Evolutionary conservation across 2,888 invertebrate genomes (phyloP).

Genomic region (Capitulum mitella): DNA sequence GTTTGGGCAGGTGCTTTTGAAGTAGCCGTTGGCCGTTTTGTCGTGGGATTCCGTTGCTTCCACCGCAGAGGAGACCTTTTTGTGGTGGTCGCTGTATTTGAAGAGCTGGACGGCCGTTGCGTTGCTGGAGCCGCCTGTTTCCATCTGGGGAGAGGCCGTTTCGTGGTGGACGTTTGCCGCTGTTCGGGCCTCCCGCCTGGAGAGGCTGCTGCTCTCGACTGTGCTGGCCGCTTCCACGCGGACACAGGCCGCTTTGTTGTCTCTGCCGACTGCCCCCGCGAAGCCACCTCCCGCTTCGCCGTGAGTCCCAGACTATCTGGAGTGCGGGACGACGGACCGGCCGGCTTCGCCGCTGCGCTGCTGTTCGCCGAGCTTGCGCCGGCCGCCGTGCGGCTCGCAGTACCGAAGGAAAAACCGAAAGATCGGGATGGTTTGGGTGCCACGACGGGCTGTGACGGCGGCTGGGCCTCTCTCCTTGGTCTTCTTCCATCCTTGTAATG

Average conservation of each 20-base stretch:
- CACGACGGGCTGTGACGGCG: no score
- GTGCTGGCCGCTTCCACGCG: neutral
- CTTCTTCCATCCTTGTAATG: no score
- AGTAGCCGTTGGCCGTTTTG: neutral
- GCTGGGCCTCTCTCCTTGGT: no score
- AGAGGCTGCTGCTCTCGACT: no score
- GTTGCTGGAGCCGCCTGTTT: neutral
- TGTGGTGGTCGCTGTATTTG: neutral
- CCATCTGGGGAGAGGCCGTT: neutral
- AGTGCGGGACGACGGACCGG: neutral
- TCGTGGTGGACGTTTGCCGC: no score
- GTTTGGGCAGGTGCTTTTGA: neutral
- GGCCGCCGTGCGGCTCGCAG: neutral
- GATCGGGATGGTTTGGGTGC: neutral
- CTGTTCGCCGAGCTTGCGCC: neutral
- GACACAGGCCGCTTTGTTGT: neutral
- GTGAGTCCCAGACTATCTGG: neutral
- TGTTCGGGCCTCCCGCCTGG: no score
- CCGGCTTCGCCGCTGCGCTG: neutral
- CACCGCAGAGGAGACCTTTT: neutral
- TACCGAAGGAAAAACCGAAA: neutral
- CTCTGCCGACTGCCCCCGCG: neutral
- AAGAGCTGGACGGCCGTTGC: neutral
- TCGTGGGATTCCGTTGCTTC: neutral
- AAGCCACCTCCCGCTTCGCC: neutral